Percentiles rank a stretch among this genome's conserved stretches.
Conservation (phyloP, 2,113 vertebrate genomes). For the Apaloderma vittatum region DNA sequence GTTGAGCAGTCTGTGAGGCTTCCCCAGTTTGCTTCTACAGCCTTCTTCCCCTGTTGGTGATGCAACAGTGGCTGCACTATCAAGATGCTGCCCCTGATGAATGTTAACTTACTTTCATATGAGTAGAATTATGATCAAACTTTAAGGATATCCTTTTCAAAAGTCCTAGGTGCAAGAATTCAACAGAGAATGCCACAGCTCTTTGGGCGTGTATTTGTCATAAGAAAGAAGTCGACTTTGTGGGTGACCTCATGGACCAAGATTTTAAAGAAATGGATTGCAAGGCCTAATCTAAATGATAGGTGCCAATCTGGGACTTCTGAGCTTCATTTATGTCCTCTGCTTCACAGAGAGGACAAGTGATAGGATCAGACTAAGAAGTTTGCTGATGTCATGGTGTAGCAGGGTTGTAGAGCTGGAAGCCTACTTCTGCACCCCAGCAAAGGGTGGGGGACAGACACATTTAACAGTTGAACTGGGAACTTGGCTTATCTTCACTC, state of each 20-base stretch:
- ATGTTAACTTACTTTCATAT: neutral
- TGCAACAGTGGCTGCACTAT: neutral
- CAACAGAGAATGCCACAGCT: neutral
- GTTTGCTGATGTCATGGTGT: neutral
- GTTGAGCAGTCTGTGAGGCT: neutral
- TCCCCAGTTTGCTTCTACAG: neutral
- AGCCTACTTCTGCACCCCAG: neutral
- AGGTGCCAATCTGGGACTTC: neutral
- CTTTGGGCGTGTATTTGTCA: neutral
- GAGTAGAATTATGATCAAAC: neutral
- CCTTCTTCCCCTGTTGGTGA: neutral
- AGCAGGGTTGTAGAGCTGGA: neutral
- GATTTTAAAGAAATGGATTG: neutral
- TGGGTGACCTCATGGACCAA: neutral
- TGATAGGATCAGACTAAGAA: neutral
- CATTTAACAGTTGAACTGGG: neutral
- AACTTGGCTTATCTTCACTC: neutral
- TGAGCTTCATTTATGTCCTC: neutral
- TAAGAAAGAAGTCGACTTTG: neutral
- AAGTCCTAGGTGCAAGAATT: neutral
- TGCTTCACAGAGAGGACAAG: neutral
- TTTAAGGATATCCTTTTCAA: neutral
- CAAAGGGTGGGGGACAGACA: neutral
- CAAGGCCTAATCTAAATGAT: neutral
- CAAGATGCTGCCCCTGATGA: neutral